Percentiles rank a stretch among this genome's conserved stretches.
phyloP scores from a whole-genome alignment of 2,113 vertebrate genomes.

The Aspiorhynchus laticeps region DNA sequence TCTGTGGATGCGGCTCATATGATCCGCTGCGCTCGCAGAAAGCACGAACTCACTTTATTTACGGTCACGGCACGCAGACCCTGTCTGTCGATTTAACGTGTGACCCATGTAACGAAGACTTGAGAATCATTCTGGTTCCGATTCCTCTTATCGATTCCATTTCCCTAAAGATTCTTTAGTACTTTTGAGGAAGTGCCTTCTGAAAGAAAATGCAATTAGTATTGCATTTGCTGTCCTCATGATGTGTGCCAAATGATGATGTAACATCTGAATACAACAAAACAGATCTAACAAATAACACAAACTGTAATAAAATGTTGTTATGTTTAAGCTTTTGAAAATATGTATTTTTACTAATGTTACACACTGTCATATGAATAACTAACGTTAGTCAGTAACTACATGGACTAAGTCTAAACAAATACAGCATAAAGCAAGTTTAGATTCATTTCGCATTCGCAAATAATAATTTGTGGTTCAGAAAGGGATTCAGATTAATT shows the following conservation, averaged over 20 bases:
- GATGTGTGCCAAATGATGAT: neutral
- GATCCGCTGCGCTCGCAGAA: neutral
- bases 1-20: conserved; percentile 25
- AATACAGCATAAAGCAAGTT: neutral
- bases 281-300: neutral
- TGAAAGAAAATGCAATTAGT: neutral
- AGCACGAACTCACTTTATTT: conserved; percentile 7
- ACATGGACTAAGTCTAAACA: neutral
- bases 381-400: neutral
- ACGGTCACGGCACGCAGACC: neutral
- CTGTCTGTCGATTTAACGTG: neutral
- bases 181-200: neutral
- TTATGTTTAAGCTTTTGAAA: neutral
- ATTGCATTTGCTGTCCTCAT: neutral
- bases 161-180: conserved; percentile 1
- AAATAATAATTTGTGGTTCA: neutral
- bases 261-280: neutral
- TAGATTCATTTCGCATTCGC: neutral
- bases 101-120: neutral
- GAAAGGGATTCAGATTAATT: neutral
- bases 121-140: neutral
- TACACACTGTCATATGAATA: neutral
- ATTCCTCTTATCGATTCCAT: neutral
- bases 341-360: neutral
- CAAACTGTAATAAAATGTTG: neutral